Percentiles rank a stretch among this genome's conserved stretches.
phyloP scores from a whole-genome alignment of 2,797 vertebrate species.

The Coilia nasus region DNA sequence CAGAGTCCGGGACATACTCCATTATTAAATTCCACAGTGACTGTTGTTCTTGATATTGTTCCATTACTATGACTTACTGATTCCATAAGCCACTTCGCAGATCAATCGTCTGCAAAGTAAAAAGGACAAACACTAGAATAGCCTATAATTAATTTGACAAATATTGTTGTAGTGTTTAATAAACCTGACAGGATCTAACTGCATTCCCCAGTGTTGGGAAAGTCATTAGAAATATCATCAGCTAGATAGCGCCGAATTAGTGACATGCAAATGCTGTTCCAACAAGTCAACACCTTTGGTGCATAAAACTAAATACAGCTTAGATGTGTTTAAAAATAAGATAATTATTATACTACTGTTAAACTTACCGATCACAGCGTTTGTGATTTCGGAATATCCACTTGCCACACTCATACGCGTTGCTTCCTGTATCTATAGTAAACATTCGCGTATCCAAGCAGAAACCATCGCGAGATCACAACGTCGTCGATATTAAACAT shows the following conservation, averaged over 20 bases:
- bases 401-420: conserved; percentile 10
- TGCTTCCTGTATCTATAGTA: conserved; percentile 55
- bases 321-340: not conserved
- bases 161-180: not conserved
- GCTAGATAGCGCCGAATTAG: not conserved
- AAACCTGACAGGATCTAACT: too few relatives aligned
- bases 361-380: not conserved
- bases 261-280: not conserved
- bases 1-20: conserved; percentile 70
- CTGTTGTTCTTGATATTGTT: conserved; percentile 56
- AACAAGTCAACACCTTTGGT: not conserved
- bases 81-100: not conserved
- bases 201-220: not conserved
- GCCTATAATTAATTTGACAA: not conserved
- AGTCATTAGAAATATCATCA: not conserved
- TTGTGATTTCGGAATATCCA: not conserved
- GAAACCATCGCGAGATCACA: conserved; percentile 63
- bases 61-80: conserved; percentile 43
- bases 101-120: not conserved
- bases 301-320: not conserved
- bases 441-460: conserved; percentile 68
- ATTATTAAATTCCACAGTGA: conserved; percentile 81
- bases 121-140: not conserved
- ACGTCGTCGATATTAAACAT: conserved; percentile 2
- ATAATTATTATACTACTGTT: not conserved